Evolutionary conservation across 2,888 invertebrate genomes (phyloP).

Genomic region (Odiellus spinosus): DNA sequence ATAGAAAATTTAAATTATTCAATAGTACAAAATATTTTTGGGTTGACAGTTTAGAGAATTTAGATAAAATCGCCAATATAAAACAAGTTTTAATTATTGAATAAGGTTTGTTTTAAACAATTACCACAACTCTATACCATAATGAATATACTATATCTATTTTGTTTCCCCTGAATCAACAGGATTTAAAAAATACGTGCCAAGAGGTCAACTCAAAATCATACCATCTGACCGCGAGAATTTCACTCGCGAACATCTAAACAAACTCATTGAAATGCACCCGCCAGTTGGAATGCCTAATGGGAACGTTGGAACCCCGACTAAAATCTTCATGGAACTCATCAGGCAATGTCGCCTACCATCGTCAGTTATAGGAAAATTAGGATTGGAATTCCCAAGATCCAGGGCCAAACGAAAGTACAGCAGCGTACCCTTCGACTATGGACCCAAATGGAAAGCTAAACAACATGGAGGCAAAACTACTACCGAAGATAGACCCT

Average conservation of each 20-base stretch:
- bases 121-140: no score
- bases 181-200: slow-evolving; percentile 19
- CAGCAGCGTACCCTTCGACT: slow-evolving; percentile 33
- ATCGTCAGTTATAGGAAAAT: slow-evolving; percentile 32
- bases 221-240: slow-evolving; percentile 24
- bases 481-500: background rate
- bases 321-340: slow-evolving; percentile 32
- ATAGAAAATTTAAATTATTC: no score
- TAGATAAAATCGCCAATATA: no score
- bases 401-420: slow-evolving; percentile 29
- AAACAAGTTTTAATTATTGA: no score
- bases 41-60: no score
- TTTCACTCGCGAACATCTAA: slow-evolving; percentile 25
- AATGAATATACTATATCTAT: no score
- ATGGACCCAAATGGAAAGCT: slow-evolving; percentile 19
- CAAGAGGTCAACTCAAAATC: slow-evolving; percentile 22
- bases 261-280: slow-evolving; percentile 25
- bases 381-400: slow-evolving; percentile 30
- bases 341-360: slow-evolving; percentile 35
- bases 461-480: background rate
- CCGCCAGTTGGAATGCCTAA: slow-evolving; percentile 34
- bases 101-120: no score
- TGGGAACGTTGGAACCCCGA: slow-evolving; percentile 41
- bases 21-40: no score
- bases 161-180: no score